Percentiles rank a stretch among this genome's conserved stretches.
phyloP scores from a whole-genome alignment of 1,140 invertebrate species.

The Pseudomyrmex pallidus region DNA sequence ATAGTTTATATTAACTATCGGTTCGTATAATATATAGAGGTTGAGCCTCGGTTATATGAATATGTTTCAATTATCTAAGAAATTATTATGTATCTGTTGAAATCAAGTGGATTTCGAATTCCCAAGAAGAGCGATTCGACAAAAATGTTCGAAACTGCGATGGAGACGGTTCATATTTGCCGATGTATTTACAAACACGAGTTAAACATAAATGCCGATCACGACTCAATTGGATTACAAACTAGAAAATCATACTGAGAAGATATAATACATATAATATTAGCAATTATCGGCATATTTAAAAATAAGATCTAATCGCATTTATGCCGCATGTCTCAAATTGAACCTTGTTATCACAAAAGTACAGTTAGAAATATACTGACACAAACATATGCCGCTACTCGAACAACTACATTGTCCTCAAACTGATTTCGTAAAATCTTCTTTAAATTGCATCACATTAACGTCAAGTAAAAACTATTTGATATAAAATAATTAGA shows the following conservation, averaged over 20 bases:
- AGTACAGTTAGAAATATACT: too few relatives aligned
- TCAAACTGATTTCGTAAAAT: too few relatives aligned
- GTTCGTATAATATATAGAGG: too few relatives aligned
- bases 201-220: not conserved
- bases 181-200: slow-evolving; percentile 38
- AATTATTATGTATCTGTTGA: not conserved
- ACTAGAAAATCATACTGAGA: slow-evolving; percentile 10
- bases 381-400: too few relatives aligned
- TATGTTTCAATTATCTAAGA: too few relatives aligned
- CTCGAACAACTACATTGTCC: too few relatives aligned
- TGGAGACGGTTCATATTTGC: not conserved
- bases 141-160: not conserved
- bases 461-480: too few relatives aligned
- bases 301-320: slow-evolving; percentile 24
- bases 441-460: too few relatives aligned
- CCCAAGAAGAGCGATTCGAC: not conserved
- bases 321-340: not conserved
- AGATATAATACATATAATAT: not conserved
- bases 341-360: not conserved
- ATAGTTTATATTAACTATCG: too few relatives aligned
- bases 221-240: not conserved
- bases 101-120: not conserved
- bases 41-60: too few relatives aligned
- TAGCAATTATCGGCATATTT: slow-evolving; percentile 4
- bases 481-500: too few relatives aligned